Percentiles rank a stretch among this genome's conserved stretches.
Evolutionary conservation across 2,797 vertebrate genomes (phyloP).

Genomic region (Hypotaenidia philippensis): DNA sequence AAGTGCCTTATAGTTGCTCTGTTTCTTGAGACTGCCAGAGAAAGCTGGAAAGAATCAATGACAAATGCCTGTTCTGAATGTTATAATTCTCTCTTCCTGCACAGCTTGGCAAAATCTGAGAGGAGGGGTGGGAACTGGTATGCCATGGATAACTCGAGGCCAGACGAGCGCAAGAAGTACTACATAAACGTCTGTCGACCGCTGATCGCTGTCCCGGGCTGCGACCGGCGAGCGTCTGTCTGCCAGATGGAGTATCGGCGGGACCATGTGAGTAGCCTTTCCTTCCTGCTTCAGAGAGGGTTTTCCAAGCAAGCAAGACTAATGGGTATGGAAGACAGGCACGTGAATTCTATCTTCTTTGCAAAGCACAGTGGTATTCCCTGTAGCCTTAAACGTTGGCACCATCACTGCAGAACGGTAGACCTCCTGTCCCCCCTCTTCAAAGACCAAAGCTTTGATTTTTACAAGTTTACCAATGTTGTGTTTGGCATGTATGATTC

Average conservation of each 20-base stretch:
- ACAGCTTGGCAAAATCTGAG: slow-evolving; percentile 87
- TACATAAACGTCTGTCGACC: slow-evolving; percentile 95
- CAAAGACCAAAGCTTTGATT: neutral
- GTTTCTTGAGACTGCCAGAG: neutral
- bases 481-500: fast-evolving
- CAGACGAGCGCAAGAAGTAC: slow-evolving; percentile 83
- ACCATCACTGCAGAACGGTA: neutral
- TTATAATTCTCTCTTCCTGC: neutral
- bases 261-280: slow-evolving; percentile 75
- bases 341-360: neutral
- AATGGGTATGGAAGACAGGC: neutral
- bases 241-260: slow-evolving; percentile 87
- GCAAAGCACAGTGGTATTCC: neutral
- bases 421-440: neutral
- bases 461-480: neutral
- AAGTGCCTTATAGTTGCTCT: neutral
- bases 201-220: slow-evolving; percentile 85
- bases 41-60: neutral
- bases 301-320: neutral
- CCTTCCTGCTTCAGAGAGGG: neutral
- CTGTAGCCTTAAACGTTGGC: neutral
- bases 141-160: slow-evolving; percentile 78
- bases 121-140: slow-evolving; percentile 87
- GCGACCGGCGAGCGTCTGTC: slow-evolving; percentile 87
- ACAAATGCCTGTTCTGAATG: neutral